These are phyloP conservation scores for Megalops atlanticus DNA, from an alignment of 2,113 vertebrate genomes.

Conservation along the genomic window DNA sequence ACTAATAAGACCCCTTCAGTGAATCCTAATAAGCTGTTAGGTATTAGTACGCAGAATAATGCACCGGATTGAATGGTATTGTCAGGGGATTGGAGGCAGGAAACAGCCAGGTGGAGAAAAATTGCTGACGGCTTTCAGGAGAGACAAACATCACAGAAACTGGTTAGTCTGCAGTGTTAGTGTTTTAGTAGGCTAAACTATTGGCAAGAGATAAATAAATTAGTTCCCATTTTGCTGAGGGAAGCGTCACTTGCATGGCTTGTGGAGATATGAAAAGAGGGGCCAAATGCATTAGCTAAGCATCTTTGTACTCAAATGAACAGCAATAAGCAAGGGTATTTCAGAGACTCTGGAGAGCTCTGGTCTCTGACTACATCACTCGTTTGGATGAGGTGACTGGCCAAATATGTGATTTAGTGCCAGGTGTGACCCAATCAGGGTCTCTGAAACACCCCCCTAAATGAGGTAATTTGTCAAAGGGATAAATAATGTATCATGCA, in stretches of 20 bases:
- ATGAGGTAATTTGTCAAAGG: background rate
- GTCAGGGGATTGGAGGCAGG: background rate
- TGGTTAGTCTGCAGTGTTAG: conserved; percentile 21
- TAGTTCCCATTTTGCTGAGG: conserved; percentile 3
- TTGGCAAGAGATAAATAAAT: conserved; percentile 1
- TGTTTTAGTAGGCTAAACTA: conserved; percentile 14
- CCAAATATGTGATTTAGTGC: background rate
- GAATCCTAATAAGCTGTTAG: background rate
- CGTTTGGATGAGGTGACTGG: background rate
- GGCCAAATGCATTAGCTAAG: background rate
- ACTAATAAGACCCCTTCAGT: background rate
- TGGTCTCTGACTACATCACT: background rate
- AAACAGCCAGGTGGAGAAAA: background rate
- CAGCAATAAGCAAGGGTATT: background rate
- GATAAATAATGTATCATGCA: background rate
- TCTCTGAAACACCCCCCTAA: background rate
- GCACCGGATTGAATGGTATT: background rate
- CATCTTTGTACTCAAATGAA: background rate
- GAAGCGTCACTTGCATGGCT: background rate
- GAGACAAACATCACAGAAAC: background rate
- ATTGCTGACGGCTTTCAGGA: background rate
- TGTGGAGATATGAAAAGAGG: background rate
- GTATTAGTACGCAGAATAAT: background rate
- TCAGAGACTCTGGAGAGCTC: background rate
- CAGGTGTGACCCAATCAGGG: background rate